phyloP scores from a whole-genome alignment of 2,888 invertebrate species.

The Himalopsyche japonica region DNA sequence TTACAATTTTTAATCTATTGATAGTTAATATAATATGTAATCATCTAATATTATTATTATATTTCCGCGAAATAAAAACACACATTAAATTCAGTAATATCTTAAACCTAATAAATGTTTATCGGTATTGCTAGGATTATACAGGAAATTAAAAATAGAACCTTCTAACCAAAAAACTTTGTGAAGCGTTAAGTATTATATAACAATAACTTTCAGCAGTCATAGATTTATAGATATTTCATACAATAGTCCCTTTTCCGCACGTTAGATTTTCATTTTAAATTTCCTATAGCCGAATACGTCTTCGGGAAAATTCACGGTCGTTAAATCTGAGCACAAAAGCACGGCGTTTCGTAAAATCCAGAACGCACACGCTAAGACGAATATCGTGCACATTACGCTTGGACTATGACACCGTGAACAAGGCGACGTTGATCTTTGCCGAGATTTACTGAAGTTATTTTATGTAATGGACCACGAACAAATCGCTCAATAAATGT shows the following conservation, averaged over 20 bases:
- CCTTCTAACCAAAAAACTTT: no score
- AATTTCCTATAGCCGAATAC: background rate
- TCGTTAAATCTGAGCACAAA: background rate
- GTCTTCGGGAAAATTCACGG: background rate
- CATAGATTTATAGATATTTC: background rate
- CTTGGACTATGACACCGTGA: background rate
- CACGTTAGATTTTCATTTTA: constrained; percentile 5
- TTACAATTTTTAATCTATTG: no score
- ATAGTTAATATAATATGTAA: no score
- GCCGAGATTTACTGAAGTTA: background rate
- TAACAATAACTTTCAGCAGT: background rate
- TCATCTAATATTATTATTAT: no score
- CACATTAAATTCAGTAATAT: no score
- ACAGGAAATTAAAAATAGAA: no score
- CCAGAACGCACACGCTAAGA: background rate
- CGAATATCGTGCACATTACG: background rate
- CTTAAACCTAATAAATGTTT: no score
- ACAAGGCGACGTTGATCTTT: background rate
- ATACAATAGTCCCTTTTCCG: background rate
- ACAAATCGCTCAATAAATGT: background rate
- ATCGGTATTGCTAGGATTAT: no score
- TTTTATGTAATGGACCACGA: constrained; percentile 1
- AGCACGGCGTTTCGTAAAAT: background rate
- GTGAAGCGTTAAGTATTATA: no score
- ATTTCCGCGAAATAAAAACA: no score